A percentile compares a stretch with the other conserved stretches of the same genome.
Evolutionary conservation across 2,797 vertebrate genomes (phyloP).

Genomic region (Artibeus jamaicensis): DNA sequence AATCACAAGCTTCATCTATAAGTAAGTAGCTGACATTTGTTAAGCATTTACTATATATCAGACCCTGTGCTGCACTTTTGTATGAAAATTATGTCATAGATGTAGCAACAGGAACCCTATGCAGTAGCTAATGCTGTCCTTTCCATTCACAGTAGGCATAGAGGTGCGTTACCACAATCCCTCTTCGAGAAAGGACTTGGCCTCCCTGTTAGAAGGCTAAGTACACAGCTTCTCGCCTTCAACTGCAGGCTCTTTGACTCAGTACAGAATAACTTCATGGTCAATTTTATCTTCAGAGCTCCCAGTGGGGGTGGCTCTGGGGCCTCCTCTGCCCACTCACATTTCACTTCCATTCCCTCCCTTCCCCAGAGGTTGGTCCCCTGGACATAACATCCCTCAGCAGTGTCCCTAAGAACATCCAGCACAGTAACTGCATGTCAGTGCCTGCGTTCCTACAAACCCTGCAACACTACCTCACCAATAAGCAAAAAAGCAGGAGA

Average conservation of each 20-base stretch:
- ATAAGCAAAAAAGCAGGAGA: background rate
- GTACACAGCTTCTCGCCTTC: background rate
- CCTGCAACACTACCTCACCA: background rate
- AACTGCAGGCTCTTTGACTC: background rate
- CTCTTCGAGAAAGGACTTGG: background rate
- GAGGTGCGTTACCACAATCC: background rate
- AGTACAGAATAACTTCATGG: background rate
- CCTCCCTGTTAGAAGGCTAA: background rate
- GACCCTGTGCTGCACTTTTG: background rate
- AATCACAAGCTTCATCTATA: background rate
- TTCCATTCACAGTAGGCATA: background rate
- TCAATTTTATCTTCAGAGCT: background rate
- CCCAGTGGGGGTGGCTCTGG: no score
- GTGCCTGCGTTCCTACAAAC: background rate
- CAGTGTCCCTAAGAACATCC: background rate
- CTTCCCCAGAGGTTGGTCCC: background rate
- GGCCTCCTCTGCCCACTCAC: background rate
- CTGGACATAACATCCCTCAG: background rate
- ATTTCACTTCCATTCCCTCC: background rate
- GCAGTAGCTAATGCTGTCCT: no score
- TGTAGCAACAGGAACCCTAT: background rate
- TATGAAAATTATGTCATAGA: background rate
- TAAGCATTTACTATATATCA: background rate
- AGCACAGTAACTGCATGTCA: background rate
- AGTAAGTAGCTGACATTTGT: background rate